Base-by-base conservation (phyloP, 2,113 vertebrate species). In the Ceuthmochares aereus region DNA sequence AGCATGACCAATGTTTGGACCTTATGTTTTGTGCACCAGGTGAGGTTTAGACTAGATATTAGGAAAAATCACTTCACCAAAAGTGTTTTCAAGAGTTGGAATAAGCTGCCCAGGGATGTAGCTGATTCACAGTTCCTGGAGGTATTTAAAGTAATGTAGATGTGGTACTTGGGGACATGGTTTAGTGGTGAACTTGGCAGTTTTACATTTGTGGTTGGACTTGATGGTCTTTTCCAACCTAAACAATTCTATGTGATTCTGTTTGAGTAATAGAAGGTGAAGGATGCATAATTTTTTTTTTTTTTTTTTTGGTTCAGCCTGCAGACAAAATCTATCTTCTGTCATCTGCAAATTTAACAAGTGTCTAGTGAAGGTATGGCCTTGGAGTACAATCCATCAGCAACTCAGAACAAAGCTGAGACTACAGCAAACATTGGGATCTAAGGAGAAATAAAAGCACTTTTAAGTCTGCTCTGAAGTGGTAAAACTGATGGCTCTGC, bases 231-330 rank as follows among this genome's bases (percentile, higher is more conserved):
- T 22, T 23, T 22, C 47, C 20, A 49, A 49, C 21, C 47, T 49
- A 23, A 49, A 49, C 21, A 23, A 49, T 49, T 49, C 21, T 49
- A 21, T 49, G 47, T 47, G 47, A 47, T 20, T 47, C 47, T 47
- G 19, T 47, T 18, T 49, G 47, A 7, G 47, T 21, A 68, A 30
- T 2, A 78, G 13, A 14, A 70, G 42, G 14, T 47, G 26, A 56
- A 47, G 9, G n/a, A 34, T n/a, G 14, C 1, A 10, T 40, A 42
- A n/a, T 27, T 1, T 0, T 10, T 17, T 22, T 75, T 22, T 72
- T n/a, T 55, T 42, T 2, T 40, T 40, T 40, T 40, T 40, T 40
- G n/a, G 29, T 91, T 79, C 76, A 29, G 8, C 15, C 18, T 80
- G 17, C 18, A 72, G 34, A n/a, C 6, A 27, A 70, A 51, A 21